Percentiles rank a stretch among this genome's conserved stretches.
phyloP scores from a whole-genome alignment of 2,888 invertebrate species.

The Drosophila melanosoma region DNA sequence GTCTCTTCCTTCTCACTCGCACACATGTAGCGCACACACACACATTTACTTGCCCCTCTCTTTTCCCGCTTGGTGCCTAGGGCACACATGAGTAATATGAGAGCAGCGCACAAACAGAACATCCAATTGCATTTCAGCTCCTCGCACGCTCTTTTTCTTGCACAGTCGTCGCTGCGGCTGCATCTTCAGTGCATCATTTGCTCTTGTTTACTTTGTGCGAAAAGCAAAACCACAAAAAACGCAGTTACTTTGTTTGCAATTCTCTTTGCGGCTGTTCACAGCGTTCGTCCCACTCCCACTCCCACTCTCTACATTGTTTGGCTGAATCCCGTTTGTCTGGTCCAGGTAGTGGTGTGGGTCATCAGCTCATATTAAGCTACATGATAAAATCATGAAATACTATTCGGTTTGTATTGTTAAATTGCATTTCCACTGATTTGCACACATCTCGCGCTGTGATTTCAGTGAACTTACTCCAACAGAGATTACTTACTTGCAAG shows the following conservation, averaged over 20 bases:
- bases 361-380: constrained; percentile 52
- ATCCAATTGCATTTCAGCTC: constrained; percentile 41
- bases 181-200: constrained; percentile 62
- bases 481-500: constrained; percentile 47
- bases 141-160: not conserved
- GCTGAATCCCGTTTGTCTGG: not conserved
- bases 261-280: constrained; percentile 56
- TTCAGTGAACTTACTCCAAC: constrained; percentile 37
- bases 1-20: constrained; percentile 23
- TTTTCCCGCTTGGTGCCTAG: constrained; percentile 25
- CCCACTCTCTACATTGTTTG: not conserved
- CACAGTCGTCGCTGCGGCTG: constrained; percentile 16
- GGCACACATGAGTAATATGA: constrained; percentile 68
- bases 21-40: constrained; percentile 1
- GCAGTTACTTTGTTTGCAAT: constrained; percentile 57
- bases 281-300: not conserved
- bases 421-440: constrained; percentile 55
- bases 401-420: constrained; percentile 53
- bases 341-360: constrained; percentile 49
- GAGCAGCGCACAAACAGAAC: constrained; percentile 56
- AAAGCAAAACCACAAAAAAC: constrained; percentile 53
- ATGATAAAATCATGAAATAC: constrained; percentile 50
- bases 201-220: constrained; percentile 61
- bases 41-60: constrained; percentile 11
- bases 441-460: constrained; percentile 49